Evolutionary conservation across 1,140 invertebrate genomes (phyloP), one percentile per base, ranked within the genome.

Genomic region (Eubasilissa regina): DNA sequence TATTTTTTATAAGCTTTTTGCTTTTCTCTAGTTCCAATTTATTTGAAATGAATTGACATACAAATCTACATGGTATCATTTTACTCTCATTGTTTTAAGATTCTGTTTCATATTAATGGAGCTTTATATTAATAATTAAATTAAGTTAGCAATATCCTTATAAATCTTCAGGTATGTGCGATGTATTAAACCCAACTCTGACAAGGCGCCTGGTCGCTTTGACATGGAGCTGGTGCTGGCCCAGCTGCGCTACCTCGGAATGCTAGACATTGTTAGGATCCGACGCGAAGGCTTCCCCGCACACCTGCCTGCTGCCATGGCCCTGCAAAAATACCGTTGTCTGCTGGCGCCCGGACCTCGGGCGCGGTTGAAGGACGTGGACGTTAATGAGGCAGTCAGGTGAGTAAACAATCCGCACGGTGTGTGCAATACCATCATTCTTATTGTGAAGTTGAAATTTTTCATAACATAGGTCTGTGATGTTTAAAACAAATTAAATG

Each of bases 241-340:
- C 84, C 97, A 99, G 88, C 89, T 98, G 7, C 93, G 94, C 81
- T 99, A 98, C 89, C 92, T 98, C 58, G 97, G 97, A 60, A 98
- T 99, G 96, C 89, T 98, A 84, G 97, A 98, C 86, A 98, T 98
- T 80, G 98, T 99, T 83, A 90, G 96, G 73, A 99, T 99, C 75
- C 90, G 97, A 48, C 94, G 95, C 84, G 96, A 98, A 89, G 97
- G 97, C 0, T 99, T 95, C 87, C 97, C 97, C 0, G 94, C 98
- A 78, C 97, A 98, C 87, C 91, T 97, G 85, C 89, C 91, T 3
- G 93, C 95, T 82, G 90, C 92, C 51, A 93, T 95, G 55, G 98
- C 98, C 86, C 86, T 95, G n/a, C 85, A 88, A 48, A 91, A 95
- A 51, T 98, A 97, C 87, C 89, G 93, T 70, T 96, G 96, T 85